Percentiles rank a stretch among this genome's conserved stretches.
phyloP scores from a whole-genome alignment of 1,140 invertebrate genomes.

The Agrilus planipennis region DNA sequence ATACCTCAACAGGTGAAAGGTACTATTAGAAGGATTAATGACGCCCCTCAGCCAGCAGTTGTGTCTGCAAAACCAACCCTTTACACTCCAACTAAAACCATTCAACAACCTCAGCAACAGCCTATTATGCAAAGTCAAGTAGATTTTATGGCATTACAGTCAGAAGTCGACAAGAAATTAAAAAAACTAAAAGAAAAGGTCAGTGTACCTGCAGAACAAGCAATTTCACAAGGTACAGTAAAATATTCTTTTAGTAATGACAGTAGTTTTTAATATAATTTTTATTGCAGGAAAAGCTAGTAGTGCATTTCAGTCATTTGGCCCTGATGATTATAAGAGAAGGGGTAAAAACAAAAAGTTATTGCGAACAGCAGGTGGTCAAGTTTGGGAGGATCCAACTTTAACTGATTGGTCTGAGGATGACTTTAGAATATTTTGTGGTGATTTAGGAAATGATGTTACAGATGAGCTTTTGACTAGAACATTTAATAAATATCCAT shows the following conservation, averaged over 20 bases:
- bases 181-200: conserved; percentile 56
- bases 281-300: conserved; percentile 44
- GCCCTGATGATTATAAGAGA: conserved; percentile 29
- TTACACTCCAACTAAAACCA: conserved; percentile 40
- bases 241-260: background rate
- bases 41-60: conserved; percentile 41
- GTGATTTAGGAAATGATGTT: conserved; percentile 97
- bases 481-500: conserved; percentile 91
- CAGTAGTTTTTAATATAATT: background rate
- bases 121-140: conserved; percentile 25
- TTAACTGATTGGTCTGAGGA: conserved; percentile 89
- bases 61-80: conserved; percentile 50
- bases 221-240: conserved; percentile 37
- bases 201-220: conserved; percentile 42
- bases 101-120: conserved; percentile 35
- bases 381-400: conserved; percentile 88
- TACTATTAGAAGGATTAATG: conserved; percentile 18
- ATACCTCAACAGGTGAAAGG: conserved; percentile 48
- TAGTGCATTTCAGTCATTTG: conserved; percentile 39
- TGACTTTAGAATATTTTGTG: conserved; percentile 97
- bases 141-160: conserved; percentile 47
- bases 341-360: conserved; percentile 59
- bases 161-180: conserved; percentile 50
- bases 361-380: conserved; percentile 81
- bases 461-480: conserved; percentile 88